These are phyloP conservation scores for Ostrea edulis DNA, from an alignment of 1,140 invertebrate genomes.

Conservation along the genomic window DNA sequence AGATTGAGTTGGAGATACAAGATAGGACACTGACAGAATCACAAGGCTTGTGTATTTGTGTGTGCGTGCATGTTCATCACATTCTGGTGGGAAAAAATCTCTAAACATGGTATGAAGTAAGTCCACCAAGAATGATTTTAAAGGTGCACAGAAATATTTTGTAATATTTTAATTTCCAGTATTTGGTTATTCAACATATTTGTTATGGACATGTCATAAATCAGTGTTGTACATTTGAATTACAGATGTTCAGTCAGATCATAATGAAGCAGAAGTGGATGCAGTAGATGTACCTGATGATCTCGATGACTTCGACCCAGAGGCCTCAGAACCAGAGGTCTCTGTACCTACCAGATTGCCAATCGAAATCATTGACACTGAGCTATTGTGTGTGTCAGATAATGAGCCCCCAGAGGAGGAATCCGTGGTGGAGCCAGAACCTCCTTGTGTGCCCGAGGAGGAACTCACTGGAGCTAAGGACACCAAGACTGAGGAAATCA, in stretches of 20 bases:
- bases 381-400: neutral
- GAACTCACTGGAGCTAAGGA: neutral
- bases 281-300: conserved; percentile 19
- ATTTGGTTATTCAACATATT: no score
- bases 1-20: no score
- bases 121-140: no score
- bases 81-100: no score
- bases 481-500: neutral
- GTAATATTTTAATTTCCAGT: no score
- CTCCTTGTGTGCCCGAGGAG: conserved; percentile 18
- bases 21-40: no score
- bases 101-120: no score
- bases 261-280: conserved; percentile 36
- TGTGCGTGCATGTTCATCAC: no score
- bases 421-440: conserved; percentile 13
- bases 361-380: conserved; percentile 14
- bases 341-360: conserved; percentile 17
- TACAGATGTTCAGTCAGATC: conserved; percentile 23
- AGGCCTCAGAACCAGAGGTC: neutral
- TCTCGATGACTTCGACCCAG: neutral
- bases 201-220: no score
- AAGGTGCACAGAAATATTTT: no score
- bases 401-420: conserved; percentile 29
- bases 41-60: no score
- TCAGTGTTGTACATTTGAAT: neutral